Evolutionary conservation across 1,140 invertebrate genomes (phyloP), one percentile per base, ranked within the genome.

Genomic region (Neotoxoptera formosana): DNA sequence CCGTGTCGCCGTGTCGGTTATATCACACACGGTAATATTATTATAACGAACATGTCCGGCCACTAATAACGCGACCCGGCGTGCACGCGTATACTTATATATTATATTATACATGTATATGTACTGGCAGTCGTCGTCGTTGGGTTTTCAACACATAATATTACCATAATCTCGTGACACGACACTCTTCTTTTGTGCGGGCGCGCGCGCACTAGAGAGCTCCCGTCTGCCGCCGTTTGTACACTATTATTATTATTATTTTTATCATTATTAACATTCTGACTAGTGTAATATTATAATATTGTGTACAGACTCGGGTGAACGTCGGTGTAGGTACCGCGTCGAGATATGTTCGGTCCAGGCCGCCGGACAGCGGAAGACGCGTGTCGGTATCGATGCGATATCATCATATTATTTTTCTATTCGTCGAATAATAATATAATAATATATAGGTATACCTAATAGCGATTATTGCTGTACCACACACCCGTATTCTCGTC

Each of bases 161-260:
- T 92, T 92, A 92, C 91, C 91, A 92, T 92, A 92, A 92, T 92
- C 91, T 92, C 91, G 76, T 92, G 91, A 92, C 91, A 83, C 48
- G 91, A 92, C 91, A 83, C 67, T 91, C 67, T 91, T 91, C 45
- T 91, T 91, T 91, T 83, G 90, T 91, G 90, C 36, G 60, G 60
- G 34, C 53, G 90, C 90, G 84, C 84, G 25, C 87, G 48, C n/a
- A 76, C 60, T 76, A 34, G 87, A 53, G 47, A 89, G 67, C 67
- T 91, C 90, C 67, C 67, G 90, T 91, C 41, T 76, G 90, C 88
- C 48, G 88, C 90, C 90, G 56, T 25, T 56, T 36, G 53, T 90
- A 60, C 21, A 60, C 23, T 36, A 56, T 21, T 56, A 90, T 67
- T 56, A 90, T 47, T 53, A 53, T 51, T 89, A 90, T 41, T 34